Conservation (phyloP, 2,888 invertebrate species). For the Callyntrura guangdongensis region DNA sequence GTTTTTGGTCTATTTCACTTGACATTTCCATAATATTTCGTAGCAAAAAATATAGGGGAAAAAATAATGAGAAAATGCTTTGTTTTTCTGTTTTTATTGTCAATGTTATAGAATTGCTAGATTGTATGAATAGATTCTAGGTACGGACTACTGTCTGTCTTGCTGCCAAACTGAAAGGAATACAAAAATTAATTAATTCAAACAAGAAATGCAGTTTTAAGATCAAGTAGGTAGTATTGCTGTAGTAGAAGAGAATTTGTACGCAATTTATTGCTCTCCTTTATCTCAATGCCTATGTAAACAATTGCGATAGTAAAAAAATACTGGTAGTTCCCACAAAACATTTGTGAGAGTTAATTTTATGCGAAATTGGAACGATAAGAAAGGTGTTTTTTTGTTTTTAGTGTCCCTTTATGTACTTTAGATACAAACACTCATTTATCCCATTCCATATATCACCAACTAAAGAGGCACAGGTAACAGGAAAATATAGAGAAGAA, state of each 20-base stretch:
- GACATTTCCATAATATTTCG: neutral
- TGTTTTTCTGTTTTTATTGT: conserved; percentile 39
- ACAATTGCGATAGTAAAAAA: conserved; percentile 1
- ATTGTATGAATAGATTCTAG: conserved; percentile 3
- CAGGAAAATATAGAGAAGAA: no score
- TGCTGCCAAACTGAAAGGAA: neutral
- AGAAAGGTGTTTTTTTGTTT: conserved; percentile 26
- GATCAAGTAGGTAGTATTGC: neutral
- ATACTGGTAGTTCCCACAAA: conserved; percentile 48
- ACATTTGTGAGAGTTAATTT: conserved; percentile 33
- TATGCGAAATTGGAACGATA: conserved; percentile 70
- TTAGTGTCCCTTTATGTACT: no score
- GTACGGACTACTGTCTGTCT: neutral
- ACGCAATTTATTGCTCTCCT: neutral
- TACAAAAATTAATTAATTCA: neutral
- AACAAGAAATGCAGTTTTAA: neutral
- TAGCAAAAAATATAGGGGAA: neutral
- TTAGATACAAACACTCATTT: neutral
- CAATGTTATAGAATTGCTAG: conserved; percentile 50
- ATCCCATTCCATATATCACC: neutral
- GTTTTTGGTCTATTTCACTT: neutral
- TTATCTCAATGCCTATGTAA: neutral
- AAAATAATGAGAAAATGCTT: neutral
- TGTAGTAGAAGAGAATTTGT: neutral
- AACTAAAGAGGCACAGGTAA: neutral